These are phyloP conservation scores for Coenobita brevimanus DNA, from an alignment of 1,140 invertebrate genomes.

Conservation along the genomic window DNA sequence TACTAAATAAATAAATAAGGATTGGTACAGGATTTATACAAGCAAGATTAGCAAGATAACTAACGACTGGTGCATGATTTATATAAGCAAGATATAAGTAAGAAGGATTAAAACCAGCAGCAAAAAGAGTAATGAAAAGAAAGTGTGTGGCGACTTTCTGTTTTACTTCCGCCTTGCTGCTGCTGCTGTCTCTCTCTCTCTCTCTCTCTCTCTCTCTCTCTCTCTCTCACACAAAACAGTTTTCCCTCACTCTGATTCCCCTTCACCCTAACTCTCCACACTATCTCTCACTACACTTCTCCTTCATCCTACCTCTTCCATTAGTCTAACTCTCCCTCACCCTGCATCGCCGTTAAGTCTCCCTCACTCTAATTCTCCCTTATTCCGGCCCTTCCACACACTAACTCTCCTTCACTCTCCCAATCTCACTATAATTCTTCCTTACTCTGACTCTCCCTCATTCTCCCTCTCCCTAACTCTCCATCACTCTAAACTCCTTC, in stretches of 20 bases:
- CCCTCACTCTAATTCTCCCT: neutral
- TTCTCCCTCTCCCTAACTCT: neutral
- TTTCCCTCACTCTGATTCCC: neutral
- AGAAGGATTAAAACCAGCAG: too few relatives aligned
- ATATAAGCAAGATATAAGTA: too few relatives aligned
- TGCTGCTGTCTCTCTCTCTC: too few relatives aligned
- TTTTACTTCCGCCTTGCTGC: too few relatives aligned
- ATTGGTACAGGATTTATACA: too few relatives aligned
- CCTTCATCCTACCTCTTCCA: neutral
- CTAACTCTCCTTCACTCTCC: neutral
- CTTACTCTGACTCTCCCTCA: neutral
- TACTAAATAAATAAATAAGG: too few relatives aligned
- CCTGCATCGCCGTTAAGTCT: neutral
- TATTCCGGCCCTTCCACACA: neutral
- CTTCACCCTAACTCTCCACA: neutral
- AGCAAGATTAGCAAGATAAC: too few relatives aligned
- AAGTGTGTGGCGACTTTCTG: too few relatives aligned
- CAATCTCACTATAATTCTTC: neutral
- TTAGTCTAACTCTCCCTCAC: neutral
- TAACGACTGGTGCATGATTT: too few relatives aligned
- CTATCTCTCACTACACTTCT: neutral
- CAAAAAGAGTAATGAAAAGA: too few relatives aligned
- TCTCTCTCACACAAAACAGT: neutral
- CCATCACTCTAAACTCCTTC: neutral
- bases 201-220: neutral